These are phyloP conservation scores for Notothenia coriiceps DNA, from an alignment of 2,113 vertebrate species.

Conservation along the genomic window DNA sequence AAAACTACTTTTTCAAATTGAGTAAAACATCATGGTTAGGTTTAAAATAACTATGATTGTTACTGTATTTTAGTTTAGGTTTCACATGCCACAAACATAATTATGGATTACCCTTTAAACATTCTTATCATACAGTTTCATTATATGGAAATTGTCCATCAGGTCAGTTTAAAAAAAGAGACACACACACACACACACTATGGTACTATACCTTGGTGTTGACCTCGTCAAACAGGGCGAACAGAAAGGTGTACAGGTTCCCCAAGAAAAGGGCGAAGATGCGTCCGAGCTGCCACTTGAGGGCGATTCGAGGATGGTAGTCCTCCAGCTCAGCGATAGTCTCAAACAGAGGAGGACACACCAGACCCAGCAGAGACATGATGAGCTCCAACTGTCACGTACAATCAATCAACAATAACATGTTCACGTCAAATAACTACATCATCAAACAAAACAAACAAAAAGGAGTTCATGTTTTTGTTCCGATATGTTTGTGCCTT, in stretches of 20 bases:
- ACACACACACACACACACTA: not conserved
- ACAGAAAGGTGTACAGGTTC: constrained; percentile 96
- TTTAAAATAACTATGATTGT: too few relatives aligned
- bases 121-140: too few relatives aligned
- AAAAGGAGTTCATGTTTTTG: not conserved
- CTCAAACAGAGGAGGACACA: constrained; percentile 97
- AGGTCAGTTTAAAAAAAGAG: not conserved
- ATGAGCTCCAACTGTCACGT: constrained; percentile 82
- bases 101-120: too few relatives aligned
- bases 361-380: constrained; percentile 93
- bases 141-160: not conserved
- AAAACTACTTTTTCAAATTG: too few relatives aligned
- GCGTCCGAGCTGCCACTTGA: constrained; percentile 98
- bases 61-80: too few relatives aligned
- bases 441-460: not conserved
- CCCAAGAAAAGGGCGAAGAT: constrained; percentile 98
- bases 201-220: constrained; percentile 88
- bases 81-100: too few relatives aligned
- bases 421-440: not conserved
- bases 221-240: constrained; percentile 97
- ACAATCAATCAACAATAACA: not conserved
- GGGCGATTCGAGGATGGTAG: constrained; percentile 94
- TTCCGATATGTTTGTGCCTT: not conserved
- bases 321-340: constrained; percentile 95
- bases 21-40: too few relatives aligned